phyloP scores from a whole-genome alignment of 2,888 invertebrate species.

The Villa cingulata region DNA sequence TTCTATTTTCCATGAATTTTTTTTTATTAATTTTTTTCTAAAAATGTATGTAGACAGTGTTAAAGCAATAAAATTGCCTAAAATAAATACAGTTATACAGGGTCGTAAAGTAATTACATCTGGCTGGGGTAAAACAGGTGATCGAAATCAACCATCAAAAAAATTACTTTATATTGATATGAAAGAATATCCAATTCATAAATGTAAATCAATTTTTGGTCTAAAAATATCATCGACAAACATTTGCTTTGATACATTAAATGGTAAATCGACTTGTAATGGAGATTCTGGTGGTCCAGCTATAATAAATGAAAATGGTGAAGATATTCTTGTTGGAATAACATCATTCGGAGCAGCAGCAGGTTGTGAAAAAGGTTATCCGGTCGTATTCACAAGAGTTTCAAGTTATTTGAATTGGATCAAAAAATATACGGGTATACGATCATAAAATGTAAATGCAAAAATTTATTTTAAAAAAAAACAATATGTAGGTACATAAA shows the following conservation, averaged over 20 bases:
- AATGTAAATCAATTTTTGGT: not conserved
- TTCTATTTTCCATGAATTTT: too few species aligned
- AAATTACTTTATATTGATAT: constrained; percentile 1
- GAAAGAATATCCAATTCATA: not conserved
- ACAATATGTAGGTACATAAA: too few species aligned
- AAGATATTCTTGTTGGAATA: constrained; percentile 3
- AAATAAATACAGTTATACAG: not conserved
- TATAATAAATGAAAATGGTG: constrained; percentile 1
- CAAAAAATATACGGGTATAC: not conserved
- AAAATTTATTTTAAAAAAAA: too few species aligned
- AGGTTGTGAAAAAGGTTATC: constrained; percentile 7
- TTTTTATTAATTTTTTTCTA: too few species aligned
- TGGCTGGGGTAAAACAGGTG: constrained; percentile 2
- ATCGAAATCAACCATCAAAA: not conserved
- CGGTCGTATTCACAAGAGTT: constrained; percentile 4
- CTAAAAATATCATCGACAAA: constrained; percentile 15
- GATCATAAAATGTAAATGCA: not conserved
- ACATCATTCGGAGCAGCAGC: constrained; percentile 6
- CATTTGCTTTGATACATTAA: constrained; percentile 25
- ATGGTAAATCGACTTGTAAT: constrained; percentile 25
- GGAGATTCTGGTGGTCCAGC: constrained; percentile 22
- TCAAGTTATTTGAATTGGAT: constrained; percentile 9
- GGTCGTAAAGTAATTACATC: not conserved
- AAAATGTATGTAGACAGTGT: not conserved
- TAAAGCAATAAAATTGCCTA: not conserved